Base-by-base conservation (phyloP, 2,888 invertebrate species). In the Drosophila quinaria region DNA sequence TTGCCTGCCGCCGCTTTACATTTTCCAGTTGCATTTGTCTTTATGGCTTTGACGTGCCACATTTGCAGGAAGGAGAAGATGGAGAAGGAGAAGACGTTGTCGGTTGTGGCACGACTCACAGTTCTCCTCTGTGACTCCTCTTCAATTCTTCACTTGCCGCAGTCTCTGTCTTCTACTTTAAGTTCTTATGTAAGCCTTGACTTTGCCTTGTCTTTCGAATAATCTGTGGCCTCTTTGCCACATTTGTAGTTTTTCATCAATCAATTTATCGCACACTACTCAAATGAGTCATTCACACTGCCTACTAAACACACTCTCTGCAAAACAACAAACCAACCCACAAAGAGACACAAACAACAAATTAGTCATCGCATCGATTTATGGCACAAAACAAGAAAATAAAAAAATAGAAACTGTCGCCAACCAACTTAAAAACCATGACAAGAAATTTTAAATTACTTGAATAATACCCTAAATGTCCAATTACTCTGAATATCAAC, bases 21-120 rank as follows among this genome's bases (percentile, higher is more conserved):
- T 72, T 84, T 85, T 72, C 78, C 85, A 83, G 85, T 71, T 90
- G 86, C 84, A 83, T 70, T 74, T 74, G 71, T 50, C 69, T 69
- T 62, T 50, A 62, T 71, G 70, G 51, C 79, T 67, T 58, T 78
- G 78, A 71, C 71, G 70, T 74, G 77, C 71, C 55, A 55, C 63
- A 42, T 50, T 55, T 35, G 29, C 25, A 47, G 33, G 35, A 37
- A 41, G 42, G n/a, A 10, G 41, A 37, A 41, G 42, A n/a, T 35
- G 33, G n/a, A n/a, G 41, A 37, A 41, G 42, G n/a, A 10, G 35
- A 37, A 46, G 42, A 11, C 3, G 52, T 22, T 22, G 22, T 8
- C 29, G 29, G 2, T 8, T 29, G 29, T 29, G 29, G n/a, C 46
- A 39, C 44, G 55, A 62, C 61, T 51, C 44, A 61, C 44, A 17